Evolutionary conservation across 2,113 vertebrate species (phyloP).

Genomic region (Mustela lutreola): DNA sequence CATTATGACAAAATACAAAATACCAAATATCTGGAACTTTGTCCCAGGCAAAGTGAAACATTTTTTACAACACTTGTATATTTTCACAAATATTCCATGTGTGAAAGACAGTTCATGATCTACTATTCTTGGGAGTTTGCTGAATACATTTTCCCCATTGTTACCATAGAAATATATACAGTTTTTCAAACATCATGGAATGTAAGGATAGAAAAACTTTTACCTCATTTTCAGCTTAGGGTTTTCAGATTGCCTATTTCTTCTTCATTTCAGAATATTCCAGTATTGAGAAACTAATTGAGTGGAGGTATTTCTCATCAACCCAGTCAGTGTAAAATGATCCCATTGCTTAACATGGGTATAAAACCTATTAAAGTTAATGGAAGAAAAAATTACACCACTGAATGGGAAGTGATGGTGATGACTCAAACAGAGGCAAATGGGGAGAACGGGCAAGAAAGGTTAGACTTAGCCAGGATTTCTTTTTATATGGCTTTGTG

Average conservation of each 20-base stretch:
- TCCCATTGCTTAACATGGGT: slow-evolving; percentile 69
- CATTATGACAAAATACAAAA: not conserved
- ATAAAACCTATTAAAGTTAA: slow-evolving; percentile 74
- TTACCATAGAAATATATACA: not conserved
- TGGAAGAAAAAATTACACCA: slow-evolving; percentile 71
- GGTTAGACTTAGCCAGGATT: not conserved
- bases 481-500: not conserved
- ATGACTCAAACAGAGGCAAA: not conserved
- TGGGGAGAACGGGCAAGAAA: not conserved
- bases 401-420: slow-evolving; percentile 43
- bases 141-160: not conserved
- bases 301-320: slow-evolving; percentile 75
- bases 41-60: not conserved
- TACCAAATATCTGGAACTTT: not conserved
- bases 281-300: slow-evolving; percentile 74
- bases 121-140: not conserved
- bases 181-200: not conserved
- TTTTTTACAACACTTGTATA: not conserved
- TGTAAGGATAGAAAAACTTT: slow-evolving; percentile 4
- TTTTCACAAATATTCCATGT: not conserved
- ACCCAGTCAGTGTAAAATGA: slow-evolving; percentile 72
- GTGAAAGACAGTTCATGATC: not conserved
- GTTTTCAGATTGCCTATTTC: slow-evolving; percentile 53
- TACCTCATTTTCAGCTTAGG: slow-evolving; percentile 48
- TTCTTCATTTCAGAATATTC: slow-evolving; percentile 67